phyloP scores from a whole-genome alignment of 2,797 vertebrate species.

The Anguilla obscura region DNA sequence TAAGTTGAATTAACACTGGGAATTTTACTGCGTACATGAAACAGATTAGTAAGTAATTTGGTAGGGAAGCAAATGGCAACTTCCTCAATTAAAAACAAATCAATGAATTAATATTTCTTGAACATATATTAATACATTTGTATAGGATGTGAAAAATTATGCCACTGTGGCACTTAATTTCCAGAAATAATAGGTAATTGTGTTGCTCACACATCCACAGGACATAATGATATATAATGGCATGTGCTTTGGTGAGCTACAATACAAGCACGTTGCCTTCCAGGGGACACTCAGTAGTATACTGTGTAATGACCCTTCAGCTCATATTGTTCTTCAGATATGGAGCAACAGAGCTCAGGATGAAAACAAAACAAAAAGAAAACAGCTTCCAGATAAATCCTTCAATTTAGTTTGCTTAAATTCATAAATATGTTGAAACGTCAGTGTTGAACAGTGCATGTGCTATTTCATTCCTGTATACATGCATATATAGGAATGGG shows the following conservation, averaged over 20 bases:
- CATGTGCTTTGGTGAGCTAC: neutral
- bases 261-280: neutral
- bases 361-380: too few species aligned
- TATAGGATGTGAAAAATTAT: neutral
- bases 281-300: too few species aligned
- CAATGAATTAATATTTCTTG: neutral
- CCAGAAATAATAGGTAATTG: neutral
- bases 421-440: too few species aligned
- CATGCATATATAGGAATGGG: neutral
- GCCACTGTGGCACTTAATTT: neutral
- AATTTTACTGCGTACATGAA: neutral
- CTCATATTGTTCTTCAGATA: neutral
- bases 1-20: too few species aligned
- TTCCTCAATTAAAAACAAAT: neutral
- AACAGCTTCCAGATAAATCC: too few species aligned
- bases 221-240: conserved; percentile 9
- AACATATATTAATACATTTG: neutral
- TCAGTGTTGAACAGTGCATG: too few species aligned
- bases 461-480: neutral
- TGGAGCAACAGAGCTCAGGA: too few species aligned
- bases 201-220: neutral
- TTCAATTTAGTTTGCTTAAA: too few species aligned
- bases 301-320: neutral
- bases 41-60: neutral
- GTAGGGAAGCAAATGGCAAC: neutral